These are phyloP conservation scores for Portevinia maculata DNA, from an alignment of 2,888 invertebrate genomes.

Conservation along the genomic window DNA sequence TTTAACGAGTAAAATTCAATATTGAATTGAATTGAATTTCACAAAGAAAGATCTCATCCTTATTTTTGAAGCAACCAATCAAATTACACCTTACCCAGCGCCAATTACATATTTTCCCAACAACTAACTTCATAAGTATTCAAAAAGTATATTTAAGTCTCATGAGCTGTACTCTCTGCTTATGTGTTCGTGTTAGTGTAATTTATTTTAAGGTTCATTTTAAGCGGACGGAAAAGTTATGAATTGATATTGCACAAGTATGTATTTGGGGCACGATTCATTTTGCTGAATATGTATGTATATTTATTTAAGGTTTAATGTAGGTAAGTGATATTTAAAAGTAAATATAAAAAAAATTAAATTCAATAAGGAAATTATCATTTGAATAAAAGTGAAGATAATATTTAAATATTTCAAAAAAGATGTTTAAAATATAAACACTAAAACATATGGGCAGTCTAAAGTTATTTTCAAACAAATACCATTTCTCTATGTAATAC, in stretches of 20 bases:
- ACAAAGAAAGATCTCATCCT: too few species aligned
- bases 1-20: too few species aligned
- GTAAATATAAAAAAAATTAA: not conserved
- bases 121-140: not conserved
- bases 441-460: constrained; percentile 20
- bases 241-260: constrained; percentile 68
- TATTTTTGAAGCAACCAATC: too few species aligned
- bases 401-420: constrained; percentile 1
- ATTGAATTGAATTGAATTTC: too few species aligned
- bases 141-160: not conserved
- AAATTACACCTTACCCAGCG: too few species aligned
- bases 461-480: constrained; percentile 29
- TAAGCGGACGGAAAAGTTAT: constrained; percentile 74
- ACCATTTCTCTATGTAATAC: constrained; percentile 31
- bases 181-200: constrained; percentile 40
- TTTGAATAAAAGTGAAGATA: not conserved
- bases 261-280: constrained; percentile 63
- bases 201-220: constrained; percentile 44
- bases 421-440: not conserved
- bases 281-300: constrained; percentile 32
- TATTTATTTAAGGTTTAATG: constrained; percentile 22
- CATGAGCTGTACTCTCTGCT: constrained; percentile 3
- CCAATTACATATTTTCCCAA: not conserved
- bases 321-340: constrained; percentile 19
- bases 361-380: constrained; percentile 3